phyloP scores from a whole-genome alignment of 2,888 invertebrate species.

The Synergus gifuensis region DNA sequence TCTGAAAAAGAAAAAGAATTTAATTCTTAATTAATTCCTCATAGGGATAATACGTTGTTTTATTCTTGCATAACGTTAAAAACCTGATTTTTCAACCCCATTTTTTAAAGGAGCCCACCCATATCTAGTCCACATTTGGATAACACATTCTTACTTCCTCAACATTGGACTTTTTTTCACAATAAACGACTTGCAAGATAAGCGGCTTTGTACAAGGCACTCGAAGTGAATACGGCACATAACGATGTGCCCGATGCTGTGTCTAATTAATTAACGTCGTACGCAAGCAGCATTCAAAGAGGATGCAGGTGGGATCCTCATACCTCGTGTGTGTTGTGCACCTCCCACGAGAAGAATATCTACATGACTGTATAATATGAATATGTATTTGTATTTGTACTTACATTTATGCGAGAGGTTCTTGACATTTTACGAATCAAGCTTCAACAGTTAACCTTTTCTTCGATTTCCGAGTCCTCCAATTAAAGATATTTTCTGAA shows the following conservation, averaged over 20 bases:
- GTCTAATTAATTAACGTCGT: conserved; percentile 46
- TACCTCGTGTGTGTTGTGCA: conserved; percentile 6
- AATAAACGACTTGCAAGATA: conserved; percentile 38
- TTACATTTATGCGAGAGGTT: background rate
- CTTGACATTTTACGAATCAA: conserved; percentile 12
- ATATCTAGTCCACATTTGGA: background rate
- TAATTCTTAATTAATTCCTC: background rate
- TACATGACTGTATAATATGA: conserved; percentile 20
- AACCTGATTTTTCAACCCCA: background rate
- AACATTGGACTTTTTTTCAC: conserved; percentile 26
- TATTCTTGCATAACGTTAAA: background rate
- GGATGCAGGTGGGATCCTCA: conserved; percentile 34
- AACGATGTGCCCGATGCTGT: conserved; percentile 31
- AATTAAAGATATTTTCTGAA: background rate
- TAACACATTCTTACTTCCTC: background rate
- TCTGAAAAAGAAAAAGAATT: background rate
- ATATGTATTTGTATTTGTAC: conserved; percentile 21
- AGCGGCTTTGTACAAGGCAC: conserved; percentile 21
- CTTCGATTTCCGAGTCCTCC: conserved; percentile 4
- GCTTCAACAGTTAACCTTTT: conserved; percentile 1
- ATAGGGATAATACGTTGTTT: too few species aligned
- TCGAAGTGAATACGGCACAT: conserved; percentile 26
- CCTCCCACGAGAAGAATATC: conserved; percentile 40
- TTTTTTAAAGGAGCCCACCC: conserved; percentile 3
- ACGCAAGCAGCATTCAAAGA: conserved; percentile 36